Evolutionary conservation across 1,140 invertebrate genomes (phyloP), one percentile per base, ranked within the genome.

Genomic region (Pogonognathellus flavescens): DNA sequence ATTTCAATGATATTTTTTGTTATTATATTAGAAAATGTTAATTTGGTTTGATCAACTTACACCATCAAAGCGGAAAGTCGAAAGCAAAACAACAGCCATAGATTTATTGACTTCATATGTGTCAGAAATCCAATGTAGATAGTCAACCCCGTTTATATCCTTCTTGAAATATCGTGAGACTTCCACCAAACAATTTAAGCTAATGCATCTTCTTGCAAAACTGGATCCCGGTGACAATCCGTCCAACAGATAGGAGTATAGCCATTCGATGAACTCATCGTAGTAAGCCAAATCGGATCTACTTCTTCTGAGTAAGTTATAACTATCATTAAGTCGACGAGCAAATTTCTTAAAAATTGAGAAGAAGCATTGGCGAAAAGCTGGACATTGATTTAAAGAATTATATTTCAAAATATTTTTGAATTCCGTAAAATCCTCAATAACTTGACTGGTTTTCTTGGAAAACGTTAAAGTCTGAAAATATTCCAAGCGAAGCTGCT

Each of bases 381-480:
- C 90, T 1, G 95, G 93, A 49, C 93, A 92, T 89, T 95, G 94
- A 88, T 93, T 93, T 87, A 94, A 94, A 20, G 95, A 91, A 91
- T 97, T 97, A 88, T 93, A 93, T 16, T 90, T 89, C 22, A 96
- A 89, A 90, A 95, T 96, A 41, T 90, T 89, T n/a, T 93, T 89
- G 80, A 90, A 90, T 5, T 88, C 16, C 1, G 91, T 91, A 84
- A 95, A 93, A 0, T 90, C 57, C 0, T n/a, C 8, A 8, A 88
- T 82, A 16, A 86, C 3, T 89, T 96, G 94, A 16, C 95, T 95
- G 16, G 93, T 94, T 89, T 95, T 95, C 66, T 93, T 93, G 14
- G 93, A 95, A 88, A 96, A 95, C 84, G 94, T 93, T 14, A 97
- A 89, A 9, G 96, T 90, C 4, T 93, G 92, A 84, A 97, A 92